Base-by-base conservation (phyloP, 1,140 invertebrate genomes). In the Aphidius ervi region DNA sequence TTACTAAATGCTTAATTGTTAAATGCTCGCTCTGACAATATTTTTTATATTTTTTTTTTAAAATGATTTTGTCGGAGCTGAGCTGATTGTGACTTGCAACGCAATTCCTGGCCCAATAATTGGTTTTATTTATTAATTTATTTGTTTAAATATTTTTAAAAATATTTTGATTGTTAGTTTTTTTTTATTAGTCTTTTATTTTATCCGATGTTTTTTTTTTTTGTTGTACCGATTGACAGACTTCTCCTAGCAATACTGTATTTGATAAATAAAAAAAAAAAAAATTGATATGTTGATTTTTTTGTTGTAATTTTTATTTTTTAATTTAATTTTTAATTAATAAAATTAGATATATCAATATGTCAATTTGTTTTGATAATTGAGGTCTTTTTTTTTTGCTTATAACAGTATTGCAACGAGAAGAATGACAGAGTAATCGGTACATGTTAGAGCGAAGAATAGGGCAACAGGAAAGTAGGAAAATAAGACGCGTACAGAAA, bases 11-110 rank as follows among this genome's bases (percentile, higher is more conserved):
- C 76, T 79, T 79, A 79, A 77, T 61, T 63, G 67, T 77, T 76
- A 77, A 72, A 76, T 60, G 75, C 75, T 71, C 77, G 74, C 74
- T 79, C 76, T 74, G 77, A 79, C 77, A 77, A 75, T 70, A 70
- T 65, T 72, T 68, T 62, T 40, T 54, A 37, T 54, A 68, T 70
- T 56, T 68, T 63, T 67, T 68, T 67, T 68, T 65, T 70, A 68
- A 74, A 69, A 66, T 73, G 67, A 71, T 73, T 71, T 77, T 77
- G 76, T 70, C 77, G 69, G 77, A 77, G 76, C 66, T 70, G 78
- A 77, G 77, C 78, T 80, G 78, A 79, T 80, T 79, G 78, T 78
- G 78, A 79, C 74, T 79, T 80, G 74, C 75, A 80, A 80, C 77
- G 78, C 78, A 80, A 80, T 80, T 80, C 77, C 77, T 80, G 77